These are phyloP conservation scores for Eupeodes corollae DNA, from an alignment of 1,140 invertebrate species.

Conservation along the genomic window DNA sequence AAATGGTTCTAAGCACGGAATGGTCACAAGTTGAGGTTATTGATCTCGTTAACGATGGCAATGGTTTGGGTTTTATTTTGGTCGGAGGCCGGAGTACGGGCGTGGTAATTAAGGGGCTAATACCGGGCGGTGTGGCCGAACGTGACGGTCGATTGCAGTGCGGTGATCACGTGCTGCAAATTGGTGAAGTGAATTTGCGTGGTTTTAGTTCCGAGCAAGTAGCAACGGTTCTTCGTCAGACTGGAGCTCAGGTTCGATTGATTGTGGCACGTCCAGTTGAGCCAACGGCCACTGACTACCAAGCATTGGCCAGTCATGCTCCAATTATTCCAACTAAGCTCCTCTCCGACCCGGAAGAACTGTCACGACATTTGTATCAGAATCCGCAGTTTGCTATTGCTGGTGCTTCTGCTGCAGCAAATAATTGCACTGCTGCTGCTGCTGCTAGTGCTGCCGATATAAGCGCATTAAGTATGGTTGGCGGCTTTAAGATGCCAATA, in stretches of 20 bases:
- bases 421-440: constrained; percentile 1
- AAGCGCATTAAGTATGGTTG: no score
- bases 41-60: constrained; percentile 75
- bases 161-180: constrained; percentile 90
- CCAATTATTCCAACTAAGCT: constrained; percentile 74
- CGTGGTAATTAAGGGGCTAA: constrained; percentile 88
- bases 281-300: constrained; percentile 52
- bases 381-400: constrained; percentile 35
- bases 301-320: constrained; percentile 50
- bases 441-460: constrained; percentile 14
- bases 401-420: constrained; percentile 13
- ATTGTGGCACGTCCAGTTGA: constrained; percentile 80
- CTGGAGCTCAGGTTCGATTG: constrained; percentile 73
- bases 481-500: constrained; percentile 1
- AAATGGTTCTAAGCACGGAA: constrained; percentile 71
- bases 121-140: constrained; percentile 84
- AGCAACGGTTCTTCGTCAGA: constrained; percentile 78
- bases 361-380: constrained; percentile 65
- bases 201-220: constrained; percentile 90
- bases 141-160: constrained; percentile 77
- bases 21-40: constrained; percentile 88
- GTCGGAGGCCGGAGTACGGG: constrained; percentile 90
- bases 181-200: constrained; percentile 81
- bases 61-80: constrained; percentile 76
- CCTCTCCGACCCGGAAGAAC: constrained; percentile 67